Percentiles rank a stretch among this genome's conserved stretches.
phyloP scores from a whole-genome alignment of 1,140 invertebrate species.

The Ips typographus region DNA sequence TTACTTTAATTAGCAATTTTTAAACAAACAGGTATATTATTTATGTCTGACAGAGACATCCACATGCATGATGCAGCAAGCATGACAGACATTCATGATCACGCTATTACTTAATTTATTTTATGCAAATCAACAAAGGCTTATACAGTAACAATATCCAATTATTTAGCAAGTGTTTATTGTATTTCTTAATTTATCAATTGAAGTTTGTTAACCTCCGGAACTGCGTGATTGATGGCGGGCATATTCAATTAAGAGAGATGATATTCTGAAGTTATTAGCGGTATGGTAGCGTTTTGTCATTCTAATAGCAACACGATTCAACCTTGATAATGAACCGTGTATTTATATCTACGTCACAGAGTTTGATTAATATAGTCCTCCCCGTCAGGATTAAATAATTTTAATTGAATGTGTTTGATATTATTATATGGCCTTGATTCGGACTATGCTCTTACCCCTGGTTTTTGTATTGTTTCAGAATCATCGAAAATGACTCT shows the following conservation, averaged over 20 bases:
- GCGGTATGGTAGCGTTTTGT: background rate
- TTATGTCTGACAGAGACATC: too few species aligned
- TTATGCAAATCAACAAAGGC: too few species aligned
- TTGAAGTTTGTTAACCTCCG: conserved; percentile 22
- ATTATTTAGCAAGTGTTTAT: background rate
- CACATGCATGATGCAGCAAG: too few species aligned
- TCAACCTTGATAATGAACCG: conserved; percentile 10
- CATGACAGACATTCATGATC: too few species aligned
- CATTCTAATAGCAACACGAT: conserved; percentile 2
- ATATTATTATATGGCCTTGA: background rate
- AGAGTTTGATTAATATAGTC: background rate
- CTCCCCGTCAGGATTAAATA: too few species aligned
- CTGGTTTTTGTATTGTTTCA: conserved; percentile 16
- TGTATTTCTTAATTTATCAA: conserved; percentile 15
- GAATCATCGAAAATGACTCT: conserved; percentile 59
- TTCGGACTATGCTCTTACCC: background rate
- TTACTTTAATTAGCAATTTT: too few species aligned
- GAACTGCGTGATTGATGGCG: conserved; percentile 19
- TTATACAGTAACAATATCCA: too few species aligned
- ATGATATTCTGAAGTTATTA: conserved; percentile 6
- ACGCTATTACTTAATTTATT: too few species aligned
- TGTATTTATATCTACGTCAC: conserved; percentile 7
- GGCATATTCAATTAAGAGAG: background rate
- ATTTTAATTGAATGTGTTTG: too few species aligned
- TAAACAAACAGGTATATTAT: too few species aligned